Evolutionary conservation across 1,140 invertebrate species (phyloP).

Genomic region (Phymastichus coffea): DNA sequence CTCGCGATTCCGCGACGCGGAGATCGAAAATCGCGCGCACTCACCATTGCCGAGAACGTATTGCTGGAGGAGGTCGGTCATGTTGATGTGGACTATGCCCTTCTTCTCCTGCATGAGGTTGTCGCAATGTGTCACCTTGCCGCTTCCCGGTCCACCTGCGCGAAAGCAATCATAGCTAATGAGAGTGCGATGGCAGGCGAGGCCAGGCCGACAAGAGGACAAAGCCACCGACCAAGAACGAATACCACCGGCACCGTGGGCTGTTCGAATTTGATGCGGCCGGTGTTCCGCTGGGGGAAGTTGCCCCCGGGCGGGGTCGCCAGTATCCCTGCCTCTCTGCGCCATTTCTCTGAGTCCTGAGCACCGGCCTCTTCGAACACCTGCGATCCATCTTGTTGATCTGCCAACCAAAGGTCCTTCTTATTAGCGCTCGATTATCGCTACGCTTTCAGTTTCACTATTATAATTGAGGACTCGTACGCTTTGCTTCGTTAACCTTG

Average conservation of each 20-base stretch:
- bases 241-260: conserved; percentile 85
- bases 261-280: conserved; percentile 77
- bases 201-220: too few relatives aligned
- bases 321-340: conserved; percentile 51
- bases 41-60: conserved; percentile 84
- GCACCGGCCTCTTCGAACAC: conserved; percentile 65
- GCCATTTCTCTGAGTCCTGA: conserved; percentile 52
- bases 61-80: conserved; percentile 85
- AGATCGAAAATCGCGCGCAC: conserved; percentile 31
- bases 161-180: background rate
- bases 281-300: conserved; percentile 73
- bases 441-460: too few relatives aligned
- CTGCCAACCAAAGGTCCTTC: conserved; percentile 55
- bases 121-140: conserved; percentile 91
- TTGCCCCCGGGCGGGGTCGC: conserved; percentile 64
- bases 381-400: conserved; percentile 74
- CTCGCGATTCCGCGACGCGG: too few relatives aligned
- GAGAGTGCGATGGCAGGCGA: too few relatives aligned
- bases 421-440: too few relatives aligned
- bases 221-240: conserved; percentile 74
- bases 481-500: too few relatives aligned
- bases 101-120: conserved; percentile 81
- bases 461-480: too few relatives aligned
- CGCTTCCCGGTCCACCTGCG: conserved; percentile 82
- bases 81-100: conserved; percentile 84